These are phyloP conservation scores for Eidolon dupreanum DNA, from an alignment of 2,797 vertebrate genomes.

Conservation along the genomic window DNA sequence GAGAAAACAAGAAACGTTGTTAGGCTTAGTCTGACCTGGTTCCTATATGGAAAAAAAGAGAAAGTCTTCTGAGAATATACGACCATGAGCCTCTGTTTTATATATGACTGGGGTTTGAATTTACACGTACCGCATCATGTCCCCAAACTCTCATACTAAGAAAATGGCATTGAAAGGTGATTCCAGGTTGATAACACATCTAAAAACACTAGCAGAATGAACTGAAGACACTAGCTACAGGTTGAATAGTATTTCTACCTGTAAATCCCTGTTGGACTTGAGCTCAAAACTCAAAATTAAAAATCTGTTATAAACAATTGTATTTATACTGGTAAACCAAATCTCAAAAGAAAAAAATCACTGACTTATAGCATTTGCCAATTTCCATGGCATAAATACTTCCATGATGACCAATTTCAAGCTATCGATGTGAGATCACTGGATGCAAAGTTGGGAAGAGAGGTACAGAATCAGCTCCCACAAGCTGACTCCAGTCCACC, in stretches of 20 bases:
- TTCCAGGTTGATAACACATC: not conserved
- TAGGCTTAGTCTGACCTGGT: not conserved
- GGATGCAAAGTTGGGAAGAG: not conserved
- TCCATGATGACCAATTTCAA: not conserved
- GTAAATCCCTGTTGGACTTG: not conserved
- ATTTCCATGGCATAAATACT: not conserved
- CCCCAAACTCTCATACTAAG: not conserved
- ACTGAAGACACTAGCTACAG: not conserved
- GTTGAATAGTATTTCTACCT: not conserved
- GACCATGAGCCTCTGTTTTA: not conserved
- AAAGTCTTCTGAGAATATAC: not conserved
- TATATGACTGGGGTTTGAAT: not conserved
- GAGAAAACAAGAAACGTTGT: not conserved
- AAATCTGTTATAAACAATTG: not conserved
- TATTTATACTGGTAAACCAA: not conserved
- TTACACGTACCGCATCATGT: not conserved
- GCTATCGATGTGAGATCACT: not conserved
- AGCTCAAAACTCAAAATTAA: not conserved
- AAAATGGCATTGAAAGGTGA: not conserved
- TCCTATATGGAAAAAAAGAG: not conserved
- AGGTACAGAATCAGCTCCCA: not conserved
- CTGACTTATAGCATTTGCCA: not conserved
- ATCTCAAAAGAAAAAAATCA: not conserved
- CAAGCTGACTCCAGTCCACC: not conserved
- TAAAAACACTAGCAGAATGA: not conserved